Evolutionary conservation across 1,140 invertebrate species (phyloP).

Genomic region (Aphelinus atriplicis): DNA sequence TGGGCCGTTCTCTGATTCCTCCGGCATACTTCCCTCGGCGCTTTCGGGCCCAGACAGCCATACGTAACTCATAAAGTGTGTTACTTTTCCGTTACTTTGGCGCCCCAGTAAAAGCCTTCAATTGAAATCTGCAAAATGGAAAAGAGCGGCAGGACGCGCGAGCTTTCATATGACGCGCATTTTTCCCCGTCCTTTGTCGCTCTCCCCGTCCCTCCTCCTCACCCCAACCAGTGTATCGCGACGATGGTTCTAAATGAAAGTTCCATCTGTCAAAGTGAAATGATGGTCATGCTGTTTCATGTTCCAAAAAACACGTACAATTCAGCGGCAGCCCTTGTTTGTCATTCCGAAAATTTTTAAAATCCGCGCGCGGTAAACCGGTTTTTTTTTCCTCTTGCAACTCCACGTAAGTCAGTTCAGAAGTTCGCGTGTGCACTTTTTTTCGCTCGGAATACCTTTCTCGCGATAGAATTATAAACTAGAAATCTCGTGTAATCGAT

Average conservation of each 20-base stretch:
- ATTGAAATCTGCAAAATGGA: constrained; percentile 37
- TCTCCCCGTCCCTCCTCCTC: background rate
- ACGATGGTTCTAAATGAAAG: constrained; percentile 26
- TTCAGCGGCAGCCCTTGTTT: background rate
- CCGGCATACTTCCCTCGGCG: background rate
- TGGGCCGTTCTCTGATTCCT: background rate
- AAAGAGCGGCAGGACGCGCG: constrained; percentile 15
- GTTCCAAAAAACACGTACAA: constrained; percentile 27
- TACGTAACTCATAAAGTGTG: constrained; percentile 5
- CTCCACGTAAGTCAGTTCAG: too few relatives aligned
- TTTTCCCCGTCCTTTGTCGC: too few relatives aligned
- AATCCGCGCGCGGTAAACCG: too few relatives aligned
- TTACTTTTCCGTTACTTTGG: constrained; percentile 30
- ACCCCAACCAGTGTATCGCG: background rate
- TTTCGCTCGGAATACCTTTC: too few relatives aligned
- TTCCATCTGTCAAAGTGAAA: constrained; percentile 39
- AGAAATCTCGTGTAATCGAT: too few relatives aligned
- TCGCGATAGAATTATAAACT: too few relatives aligned
- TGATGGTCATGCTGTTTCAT: constrained; percentile 32
- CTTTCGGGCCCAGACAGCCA: background rate
- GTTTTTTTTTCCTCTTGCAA: too few relatives aligned
- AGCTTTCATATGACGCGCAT: constrained; percentile 15
- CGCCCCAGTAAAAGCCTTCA: constrained; percentile 36
- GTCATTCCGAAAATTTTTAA: too few relatives aligned
- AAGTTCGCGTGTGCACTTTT: too few relatives aligned